Percentiles rank a stretch among this genome's conserved stretches.
Evolutionary conservation across 2,888 invertebrate species (phyloP).

Genomic region (Bursaphelenchus okinawaensis): DNA sequence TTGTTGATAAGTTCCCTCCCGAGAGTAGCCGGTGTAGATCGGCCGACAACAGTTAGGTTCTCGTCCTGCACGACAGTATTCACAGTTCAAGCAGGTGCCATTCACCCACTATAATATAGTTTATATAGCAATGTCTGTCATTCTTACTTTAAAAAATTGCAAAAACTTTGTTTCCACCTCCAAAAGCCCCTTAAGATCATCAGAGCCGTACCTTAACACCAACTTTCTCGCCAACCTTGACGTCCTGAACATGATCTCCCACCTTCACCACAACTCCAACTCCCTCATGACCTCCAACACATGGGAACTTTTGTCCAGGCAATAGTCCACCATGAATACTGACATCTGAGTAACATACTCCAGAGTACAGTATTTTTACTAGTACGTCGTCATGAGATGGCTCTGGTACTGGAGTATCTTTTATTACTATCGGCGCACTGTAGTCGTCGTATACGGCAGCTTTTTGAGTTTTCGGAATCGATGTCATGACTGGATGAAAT

Average conservation of each 20-base stretch:
- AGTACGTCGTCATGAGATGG: slow-evolving; percentile 20
- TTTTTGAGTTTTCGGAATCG: slow-evolving; percentile 19
- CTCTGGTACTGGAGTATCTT: slow-evolving; percentile 24
- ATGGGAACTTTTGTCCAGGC: slow-evolving; percentile 14
- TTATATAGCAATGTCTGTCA: neutral
- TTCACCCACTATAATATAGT: slow-evolving; percentile 26
- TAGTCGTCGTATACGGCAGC: slow-evolving; percentile 18
- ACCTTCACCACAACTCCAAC: slow-evolving; percentile 28
- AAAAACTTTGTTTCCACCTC: neutral
- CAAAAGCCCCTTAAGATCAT: slow-evolving; percentile 10
- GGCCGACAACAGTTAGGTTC: slow-evolving; percentile 31
- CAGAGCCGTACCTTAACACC: slow-evolving; percentile 25
- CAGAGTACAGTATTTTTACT: slow-evolving; percentile 19
- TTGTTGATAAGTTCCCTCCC: slow-evolving; percentile 35
- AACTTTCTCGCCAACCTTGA: slow-evolving; percentile 28
- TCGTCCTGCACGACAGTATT: slow-evolving; percentile 34
- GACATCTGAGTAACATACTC: slow-evolving; percentile 26
- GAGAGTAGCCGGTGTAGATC: slow-evolving; percentile 17
- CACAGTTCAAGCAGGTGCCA: slow-evolving; percentile 34
- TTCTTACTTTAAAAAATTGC: slow-evolving; percentile 1
- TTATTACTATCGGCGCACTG: slow-evolving; percentile 16
- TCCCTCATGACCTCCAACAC: slow-evolving; percentile 29
- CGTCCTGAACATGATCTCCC: slow-evolving; percentile 23
- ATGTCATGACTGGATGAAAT: too few species aligned
- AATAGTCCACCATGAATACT: neutral